Percentiles rank a stretch among this genome's conserved stretches.
phyloP scores from a whole-genome alignment of 2,888 invertebrate genomes.

The Priocnemis perturbator region DNA sequence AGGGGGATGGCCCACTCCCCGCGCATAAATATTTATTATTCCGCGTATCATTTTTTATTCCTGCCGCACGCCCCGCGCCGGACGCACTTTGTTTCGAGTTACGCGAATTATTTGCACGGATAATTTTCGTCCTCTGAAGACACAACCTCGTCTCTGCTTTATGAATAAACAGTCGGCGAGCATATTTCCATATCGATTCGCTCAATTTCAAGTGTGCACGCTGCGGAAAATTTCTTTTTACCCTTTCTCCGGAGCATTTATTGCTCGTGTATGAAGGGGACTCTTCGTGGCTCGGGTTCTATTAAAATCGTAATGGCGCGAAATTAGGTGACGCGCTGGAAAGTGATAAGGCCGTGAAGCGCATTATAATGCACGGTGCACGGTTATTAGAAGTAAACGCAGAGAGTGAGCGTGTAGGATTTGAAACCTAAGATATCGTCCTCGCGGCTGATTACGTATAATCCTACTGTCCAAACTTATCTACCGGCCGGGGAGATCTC shows the following conservation, averaged over 20 bases:
- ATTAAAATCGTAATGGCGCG: slow-evolving; percentile 9
- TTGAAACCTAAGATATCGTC: no score
- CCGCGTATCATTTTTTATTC: not conserved
- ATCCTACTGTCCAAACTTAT: no score
- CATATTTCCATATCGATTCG: slow-evolving; percentile 10
- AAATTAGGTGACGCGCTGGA: not conserved
- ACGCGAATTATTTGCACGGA: not conserved
- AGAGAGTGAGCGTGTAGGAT: not conserved
- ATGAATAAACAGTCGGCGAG: no score
- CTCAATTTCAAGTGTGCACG: not conserved
- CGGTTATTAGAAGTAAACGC: not conserved
- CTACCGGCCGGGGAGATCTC: no score
- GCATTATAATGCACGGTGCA: not conserved
- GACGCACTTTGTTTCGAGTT: not conserved
- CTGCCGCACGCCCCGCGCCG: no score
- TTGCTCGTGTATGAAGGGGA: no score
- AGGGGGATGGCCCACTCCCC: no score
- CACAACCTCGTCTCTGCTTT: no score
- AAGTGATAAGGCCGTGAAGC: slow-evolving; percentile 1
- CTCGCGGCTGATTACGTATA: no score
- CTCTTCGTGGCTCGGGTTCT: not conserved
- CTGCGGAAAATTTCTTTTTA: not conserved
- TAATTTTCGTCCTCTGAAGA: not conserved
- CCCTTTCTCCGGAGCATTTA: no score
- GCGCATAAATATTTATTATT: slow-evolving; percentile 4